Conservation (phyloP, 64 coral and sea anemone genomes). For the Acropora yongei region DNA sequence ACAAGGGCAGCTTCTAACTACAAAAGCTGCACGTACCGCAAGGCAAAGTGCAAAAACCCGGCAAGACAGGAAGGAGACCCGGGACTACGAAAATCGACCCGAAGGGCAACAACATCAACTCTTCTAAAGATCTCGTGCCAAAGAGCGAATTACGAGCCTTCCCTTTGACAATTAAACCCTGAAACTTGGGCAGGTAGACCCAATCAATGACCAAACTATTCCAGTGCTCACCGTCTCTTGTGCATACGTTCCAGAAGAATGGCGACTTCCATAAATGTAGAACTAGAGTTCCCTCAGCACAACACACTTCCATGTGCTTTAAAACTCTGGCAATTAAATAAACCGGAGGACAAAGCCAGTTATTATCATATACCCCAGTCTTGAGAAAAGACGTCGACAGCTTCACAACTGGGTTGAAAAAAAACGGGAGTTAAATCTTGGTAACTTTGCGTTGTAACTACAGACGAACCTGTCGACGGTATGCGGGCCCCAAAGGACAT, state of each 20-base stretch:
- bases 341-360: slow-evolving; percentile 41
- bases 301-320: slow-evolving; percentile 35
- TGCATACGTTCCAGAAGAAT: slow-evolving; percentile 52
- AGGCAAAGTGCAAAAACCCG: background rate
- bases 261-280: slow-evolving; percentile 35
- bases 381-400: slow-evolving; percentile 59
- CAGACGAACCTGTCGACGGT: slow-evolving; percentile 65
- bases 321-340: slow-evolving; percentile 27
- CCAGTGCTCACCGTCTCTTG: slow-evolving; percentile 41
- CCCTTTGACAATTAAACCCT: slow-evolving; percentile 5
- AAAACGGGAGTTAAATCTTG: slow-evolving; percentile 63
- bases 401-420: slow-evolving; percentile 50
- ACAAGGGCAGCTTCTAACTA: background rate
- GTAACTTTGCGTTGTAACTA: slow-evolving; percentile 54
- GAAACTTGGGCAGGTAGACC: slow-evolving; percentile 18
- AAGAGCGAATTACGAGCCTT: slow-evolving; percentile 19
- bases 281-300: slow-evolving; percentile 26
- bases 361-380: slow-evolving; percentile 47
- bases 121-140: background rate
- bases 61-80: background rate
- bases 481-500: slow-evolving; percentile 46
- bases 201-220: slow-evolving; percentile 46
- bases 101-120: background rate
- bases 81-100: background rate
- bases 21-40: background rate